phyloP scores from a whole-genome alignment of 1,140 invertebrate species.

The Drosophila azteca region DNA sequence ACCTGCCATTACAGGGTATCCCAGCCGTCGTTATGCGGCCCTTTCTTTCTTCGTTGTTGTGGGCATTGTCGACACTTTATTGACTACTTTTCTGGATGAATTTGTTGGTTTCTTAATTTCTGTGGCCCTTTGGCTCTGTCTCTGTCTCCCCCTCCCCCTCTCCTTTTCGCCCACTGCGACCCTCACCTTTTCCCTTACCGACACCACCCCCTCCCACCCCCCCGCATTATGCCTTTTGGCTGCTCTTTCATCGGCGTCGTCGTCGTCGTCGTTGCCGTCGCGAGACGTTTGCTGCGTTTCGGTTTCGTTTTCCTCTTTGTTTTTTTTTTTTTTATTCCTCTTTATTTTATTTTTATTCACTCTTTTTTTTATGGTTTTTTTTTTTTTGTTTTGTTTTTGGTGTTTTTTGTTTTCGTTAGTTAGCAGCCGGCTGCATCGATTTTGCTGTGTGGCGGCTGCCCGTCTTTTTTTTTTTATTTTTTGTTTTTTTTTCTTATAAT shows the following conservation, averaged over 20 bases:
- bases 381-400: slow-evolving; percentile 16
- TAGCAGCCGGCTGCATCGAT: slow-evolving; percentile 70
- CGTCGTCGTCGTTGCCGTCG: no score
- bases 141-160: slow-evolving; percentile 41
- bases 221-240: slow-evolving; percentile 17
- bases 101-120: slow-evolving; percentile 82
- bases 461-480: slow-evolving; percentile 3
- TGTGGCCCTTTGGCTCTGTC: slow-evolving; percentile 49
- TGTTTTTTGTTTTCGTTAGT: slow-evolving; percentile 44
- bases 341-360: slow-evolving; percentile 41
- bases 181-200: slow-evolving; percentile 16
- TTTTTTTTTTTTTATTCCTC: slow-evolving; percentile 5
- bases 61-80: slow-evolving; percentile 81
- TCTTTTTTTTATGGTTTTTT: neutral
- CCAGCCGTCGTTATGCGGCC: neutral
- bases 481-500: slow-evolving; percentile 59
- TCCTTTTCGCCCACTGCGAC: slow-evolving; percentile 49
- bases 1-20: no score
- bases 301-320: slow-evolving; percentile 32
- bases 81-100: slow-evolving; percentile 82
- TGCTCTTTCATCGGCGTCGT: slow-evolving; percentile 38
- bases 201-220: neutral
- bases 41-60: slow-evolving; percentile 46
- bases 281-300: neutral
- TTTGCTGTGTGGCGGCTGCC: slow-evolving; percentile 60